Evolutionary conservation across 2,888 invertebrate genomes (phyloP), one percentile per base, ranked within the genome.

Genomic region (Macaria notata): DNA sequence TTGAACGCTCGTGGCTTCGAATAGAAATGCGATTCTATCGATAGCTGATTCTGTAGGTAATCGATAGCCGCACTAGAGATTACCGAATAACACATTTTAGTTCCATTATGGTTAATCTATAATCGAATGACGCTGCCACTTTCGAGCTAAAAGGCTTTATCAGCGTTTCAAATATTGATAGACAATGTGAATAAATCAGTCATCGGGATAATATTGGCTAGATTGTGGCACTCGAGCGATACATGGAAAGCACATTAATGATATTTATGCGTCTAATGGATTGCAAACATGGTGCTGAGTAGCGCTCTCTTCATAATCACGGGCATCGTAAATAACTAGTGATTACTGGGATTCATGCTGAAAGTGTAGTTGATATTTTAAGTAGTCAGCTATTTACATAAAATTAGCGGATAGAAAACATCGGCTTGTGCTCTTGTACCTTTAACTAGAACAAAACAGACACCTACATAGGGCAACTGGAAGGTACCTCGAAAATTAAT

Each of bases 231-330:
- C 58, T 62, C 56, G 56, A 66, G 60, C 56, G 71, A 61, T 78
- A 84, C 85, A 84, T 66, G 79, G 67, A 74, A 83, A 83, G 71
- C 75, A 76, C 84, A 85, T 85, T 85, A 83, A 66, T 65, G 58
- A 61, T 74, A 79, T 79, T 6, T 81, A 76, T 68, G 65, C 65
- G 61, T 56, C 60, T 81, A 84, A 86, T 84, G 83, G 83, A 81
- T 69, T 59, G 70, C 75, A 79, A 84, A 84, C 82, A 83, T 79
- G 56, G 66, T 66, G 61, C 50, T 62, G 63, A 68, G 70, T 65
- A 68, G 69, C 31, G 53, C 59, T 57, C 64, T 56, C 51, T 58
- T 48, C 33, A 38, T 47, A 41, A 56, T 58, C 59, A 55, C 9
- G 31, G 7, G 6, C 44, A 6, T 52, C 45, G 47, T 54, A 52